Evolutionary conservation across 1,140 invertebrate genomes (phyloP).

Genomic region (Neodiprion pinetum): DNA sequence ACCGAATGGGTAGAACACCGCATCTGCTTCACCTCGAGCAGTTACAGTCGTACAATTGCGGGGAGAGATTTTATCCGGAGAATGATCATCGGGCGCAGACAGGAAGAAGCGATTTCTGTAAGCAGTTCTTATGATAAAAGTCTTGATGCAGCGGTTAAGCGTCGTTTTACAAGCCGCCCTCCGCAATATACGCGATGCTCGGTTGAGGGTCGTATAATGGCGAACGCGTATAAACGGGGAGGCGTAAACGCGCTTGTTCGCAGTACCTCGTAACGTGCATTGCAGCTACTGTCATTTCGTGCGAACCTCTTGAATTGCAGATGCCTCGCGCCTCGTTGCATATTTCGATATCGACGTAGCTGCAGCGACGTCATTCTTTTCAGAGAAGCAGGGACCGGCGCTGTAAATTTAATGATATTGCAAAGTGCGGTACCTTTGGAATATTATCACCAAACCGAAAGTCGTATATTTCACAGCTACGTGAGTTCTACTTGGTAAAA

Average conservation of each 20-base stretch:
- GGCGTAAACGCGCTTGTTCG: not conserved
- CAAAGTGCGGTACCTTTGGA: not conserved
- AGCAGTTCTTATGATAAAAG: not conserved
- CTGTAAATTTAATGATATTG: not conserved
- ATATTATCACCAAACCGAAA: too few species aligned
- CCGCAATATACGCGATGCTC: not conserved
- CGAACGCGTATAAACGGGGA: not conserved
- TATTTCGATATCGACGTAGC: not conserved
- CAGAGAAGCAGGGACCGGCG: not conserved
- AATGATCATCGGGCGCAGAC: too few species aligned
- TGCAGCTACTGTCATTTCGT: not conserved
- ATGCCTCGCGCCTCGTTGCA: not conserved
- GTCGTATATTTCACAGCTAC: too few species aligned
- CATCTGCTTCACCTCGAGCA: too few species aligned
- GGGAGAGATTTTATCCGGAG: too few species aligned
- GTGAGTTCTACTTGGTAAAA: too few species aligned
- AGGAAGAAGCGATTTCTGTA: not conserved
- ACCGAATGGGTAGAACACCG: too few species aligned
- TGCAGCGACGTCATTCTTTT: not conserved
- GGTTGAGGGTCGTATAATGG: not conserved
- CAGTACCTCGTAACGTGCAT: not conserved
- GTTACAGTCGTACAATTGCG: too few species aligned
- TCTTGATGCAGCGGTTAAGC: not conserved
- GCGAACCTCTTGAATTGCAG: not conserved
- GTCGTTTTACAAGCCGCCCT: not conserved